These are phyloP conservation scores for Argyrosomus regius DNA, from an alignment of 2,797 vertebrate genomes.

Conservation along the genomic window DNA sequence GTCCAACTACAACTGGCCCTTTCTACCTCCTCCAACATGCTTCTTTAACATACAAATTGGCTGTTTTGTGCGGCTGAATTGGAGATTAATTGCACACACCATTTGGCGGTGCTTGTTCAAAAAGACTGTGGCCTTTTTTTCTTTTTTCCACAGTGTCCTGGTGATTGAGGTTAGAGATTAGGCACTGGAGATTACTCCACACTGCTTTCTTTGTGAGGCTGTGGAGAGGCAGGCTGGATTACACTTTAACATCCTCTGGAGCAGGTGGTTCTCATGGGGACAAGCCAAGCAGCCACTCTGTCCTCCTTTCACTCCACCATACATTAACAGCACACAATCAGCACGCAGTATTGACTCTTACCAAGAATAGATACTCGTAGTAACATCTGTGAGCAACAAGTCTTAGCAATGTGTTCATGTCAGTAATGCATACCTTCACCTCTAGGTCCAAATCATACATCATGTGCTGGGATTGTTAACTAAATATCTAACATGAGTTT, in stretches of 20 bases:
- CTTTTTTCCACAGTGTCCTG: slow-evolving; percentile 32
- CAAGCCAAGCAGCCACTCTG: slow-evolving; percentile 42
- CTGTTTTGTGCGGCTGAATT: slow-evolving; percentile 85
- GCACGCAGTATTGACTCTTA: neutral
- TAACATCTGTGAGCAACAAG: slow-evolving; percentile 18
- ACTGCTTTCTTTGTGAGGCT: slow-evolving; percentile 64
- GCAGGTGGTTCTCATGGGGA: slow-evolving; percentile 68
- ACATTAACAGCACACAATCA: slow-evolving; percentile 36
- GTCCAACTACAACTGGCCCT: slow-evolving; percentile 49
- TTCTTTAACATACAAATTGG: slow-evolving; percentile 87
- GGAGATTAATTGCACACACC: slow-evolving; percentile 84
- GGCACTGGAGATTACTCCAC: slow-evolving; percentile 72
- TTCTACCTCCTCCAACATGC: slow-evolving; percentile 46
- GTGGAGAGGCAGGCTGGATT: slow-evolving; percentile 64
- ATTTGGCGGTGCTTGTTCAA: slow-evolving; percentile 81
- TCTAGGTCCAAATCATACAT: neutral
- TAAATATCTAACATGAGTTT: neutral
- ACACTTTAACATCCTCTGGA: slow-evolving; percentile 68
- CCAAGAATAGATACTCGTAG: neutral
- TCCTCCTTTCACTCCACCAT: slow-evolving; percentile 28
- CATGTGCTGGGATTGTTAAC: neutral
- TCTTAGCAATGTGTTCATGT: neutral
- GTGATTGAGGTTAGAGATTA: slow-evolving; percentile 84
- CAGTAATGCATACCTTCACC: neutral
- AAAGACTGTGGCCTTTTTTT: slow-evolving; percentile 69